A percentile compares a stretch with the other conserved stretches of the same genome.
Evolutionary conservation across 2,113 vertebrate genomes (phyloP).

Genomic region (Anhinga anhinga): DNA sequence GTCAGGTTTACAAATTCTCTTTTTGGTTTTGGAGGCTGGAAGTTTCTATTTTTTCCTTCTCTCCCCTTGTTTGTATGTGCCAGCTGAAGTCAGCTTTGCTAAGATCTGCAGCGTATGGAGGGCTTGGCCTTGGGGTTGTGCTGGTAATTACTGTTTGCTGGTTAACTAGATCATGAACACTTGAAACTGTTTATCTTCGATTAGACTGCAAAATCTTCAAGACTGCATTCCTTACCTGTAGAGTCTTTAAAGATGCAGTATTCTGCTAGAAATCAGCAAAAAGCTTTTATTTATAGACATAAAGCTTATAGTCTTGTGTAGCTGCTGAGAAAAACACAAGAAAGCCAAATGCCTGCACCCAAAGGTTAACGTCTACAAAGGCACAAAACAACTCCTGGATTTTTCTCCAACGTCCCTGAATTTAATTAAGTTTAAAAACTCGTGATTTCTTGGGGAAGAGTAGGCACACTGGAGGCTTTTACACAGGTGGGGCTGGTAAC

Average conservation of each 20-base stretch:
- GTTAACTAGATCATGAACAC: neutral
- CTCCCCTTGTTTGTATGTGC: neutral
- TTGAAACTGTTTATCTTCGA: neutral
- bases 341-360: neutral
- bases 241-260: neutral
- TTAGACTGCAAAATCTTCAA: neutral
- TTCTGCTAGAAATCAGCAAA: neutral
- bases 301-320: neutral
- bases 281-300: neutral
- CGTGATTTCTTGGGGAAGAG: neutral
- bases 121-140: fast-evolving
- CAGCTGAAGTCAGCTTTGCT: neutral
- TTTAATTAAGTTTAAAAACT: neutral
- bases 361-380: neutral
- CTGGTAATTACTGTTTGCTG: neutral
- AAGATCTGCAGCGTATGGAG: neutral
- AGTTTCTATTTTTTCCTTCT: slow-evolving; percentile 1
- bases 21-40: neutral
- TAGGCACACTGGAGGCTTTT: neutral
- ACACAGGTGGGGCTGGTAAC: neutral
- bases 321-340: neutral
- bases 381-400: neutral
- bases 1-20: slow-evolving; percentile 23
- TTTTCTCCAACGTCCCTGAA: neutral
- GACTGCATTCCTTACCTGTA: neutral